A percentile compares a stretch with the other conserved stretches of the same genome.
Conservation (phyloP, 2,888 invertebrate genomes). For the Chorisops tibialis region DNA sequence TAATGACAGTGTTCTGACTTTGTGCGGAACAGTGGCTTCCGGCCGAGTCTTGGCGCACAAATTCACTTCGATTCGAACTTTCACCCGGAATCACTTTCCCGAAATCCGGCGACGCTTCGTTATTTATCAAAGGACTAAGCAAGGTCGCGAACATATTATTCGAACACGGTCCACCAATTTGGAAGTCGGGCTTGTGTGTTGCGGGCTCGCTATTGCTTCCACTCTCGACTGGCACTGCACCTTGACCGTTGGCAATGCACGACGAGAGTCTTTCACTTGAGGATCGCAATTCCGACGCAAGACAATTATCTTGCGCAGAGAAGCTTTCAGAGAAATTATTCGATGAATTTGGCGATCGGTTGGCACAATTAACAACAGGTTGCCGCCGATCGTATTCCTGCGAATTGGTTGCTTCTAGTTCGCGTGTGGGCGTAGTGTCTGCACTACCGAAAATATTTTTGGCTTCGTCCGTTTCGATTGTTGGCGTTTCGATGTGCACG, state of each 20-base stretch:
- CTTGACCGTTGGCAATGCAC: constrained; percentile 4
- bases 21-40: constrained; percentile 64
- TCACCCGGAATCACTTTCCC: background rate
- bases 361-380: constrained; percentile 3
- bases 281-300: background rate
- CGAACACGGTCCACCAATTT: constrained; percentile 31
- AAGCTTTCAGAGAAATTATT: constrained; percentile 17
- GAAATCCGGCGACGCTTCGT: background rate
- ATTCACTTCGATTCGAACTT: constrained; percentile 10
- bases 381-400: background rate
- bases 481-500: constrained; percentile 39
- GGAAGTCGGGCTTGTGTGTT: constrained; percentile 20
- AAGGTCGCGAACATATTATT: constrained; percentile 30
- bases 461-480: constrained; percentile 35
- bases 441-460: constrained; percentile 10
- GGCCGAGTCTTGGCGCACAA: constrained; percentile 55
- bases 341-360: background rate
- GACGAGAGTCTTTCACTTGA: constrained; percentile 2
- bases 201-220: background rate
- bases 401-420: constrained; percentile 8
- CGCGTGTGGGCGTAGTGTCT: constrained; percentile 18
- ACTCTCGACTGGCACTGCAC: constrained; percentile 1
- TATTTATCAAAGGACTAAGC: constrained; percentile 19
- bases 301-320: background rate
- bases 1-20: constrained; percentile 55